Evolutionary conservation across 1,140 invertebrate genomes (phyloP).

Genomic region (Agrilus planipennis): DNA sequence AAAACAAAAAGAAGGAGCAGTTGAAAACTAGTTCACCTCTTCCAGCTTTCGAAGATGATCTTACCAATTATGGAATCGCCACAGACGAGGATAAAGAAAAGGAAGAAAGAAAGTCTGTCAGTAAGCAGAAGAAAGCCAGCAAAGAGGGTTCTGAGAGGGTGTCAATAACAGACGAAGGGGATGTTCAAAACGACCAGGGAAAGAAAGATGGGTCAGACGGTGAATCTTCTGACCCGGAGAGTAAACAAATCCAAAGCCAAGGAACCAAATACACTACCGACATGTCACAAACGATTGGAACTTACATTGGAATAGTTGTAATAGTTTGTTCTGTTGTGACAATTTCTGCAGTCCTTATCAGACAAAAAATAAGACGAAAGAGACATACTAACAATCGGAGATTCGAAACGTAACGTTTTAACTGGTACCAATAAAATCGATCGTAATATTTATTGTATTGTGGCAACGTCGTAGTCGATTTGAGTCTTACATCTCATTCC

Average conservation of each 20-base stretch:
- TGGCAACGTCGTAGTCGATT: too few relatives aligned
- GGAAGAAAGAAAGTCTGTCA: conserved; percentile 8
- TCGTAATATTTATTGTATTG: too few relatives aligned
- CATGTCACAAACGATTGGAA: neutral
- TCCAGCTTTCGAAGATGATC: neutral
- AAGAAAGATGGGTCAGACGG: too few relatives aligned
- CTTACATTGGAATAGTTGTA: conserved; percentile 14
- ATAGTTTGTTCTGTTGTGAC: conserved; percentile 10
- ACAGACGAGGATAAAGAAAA: too few relatives aligned
- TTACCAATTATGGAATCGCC: too few relatives aligned
- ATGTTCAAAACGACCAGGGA: conserved; percentile 2
- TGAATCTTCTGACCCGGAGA: neutral
- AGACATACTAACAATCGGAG: conserved; percentile 19
- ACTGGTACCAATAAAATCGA: too few relatives aligned
- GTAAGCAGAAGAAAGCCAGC: too few relatives aligned
- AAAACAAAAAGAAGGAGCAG: neutral
- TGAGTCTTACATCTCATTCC: too few relatives aligned
- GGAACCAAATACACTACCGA: conserved; percentile 1
- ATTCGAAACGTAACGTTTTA: conserved; percentile 22
- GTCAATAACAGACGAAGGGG: neutral
- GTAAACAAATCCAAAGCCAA: neutral
- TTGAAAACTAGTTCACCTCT: neutral
- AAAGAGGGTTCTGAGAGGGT: neutral
- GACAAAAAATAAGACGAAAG: conserved; percentile 9
- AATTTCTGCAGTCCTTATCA: conserved; percentile 9